Evolutionary conservation across 2,113 vertebrate species (phyloP).

Genomic region (Passer montanus): DNA sequence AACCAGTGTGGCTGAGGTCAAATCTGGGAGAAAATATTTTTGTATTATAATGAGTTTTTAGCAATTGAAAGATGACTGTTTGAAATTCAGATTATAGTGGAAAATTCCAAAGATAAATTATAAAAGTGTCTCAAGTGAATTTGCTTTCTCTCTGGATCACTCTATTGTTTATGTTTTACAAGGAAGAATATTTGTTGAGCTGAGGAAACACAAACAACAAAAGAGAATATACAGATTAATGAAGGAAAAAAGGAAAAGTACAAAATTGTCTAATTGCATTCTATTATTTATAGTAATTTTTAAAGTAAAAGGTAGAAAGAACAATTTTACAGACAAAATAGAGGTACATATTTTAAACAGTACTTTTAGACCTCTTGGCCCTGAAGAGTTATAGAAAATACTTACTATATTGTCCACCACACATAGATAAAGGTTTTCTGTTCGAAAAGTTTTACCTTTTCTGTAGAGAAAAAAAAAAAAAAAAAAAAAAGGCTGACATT

Average conservation of each 20-base stretch:
- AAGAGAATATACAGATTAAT: background rate
- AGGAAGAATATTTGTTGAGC: background rate
- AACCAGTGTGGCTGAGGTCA: background rate
- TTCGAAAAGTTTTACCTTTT: background rate
- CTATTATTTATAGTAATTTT: background rate
- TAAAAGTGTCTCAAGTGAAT: background rate
- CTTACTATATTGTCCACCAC: background rate
- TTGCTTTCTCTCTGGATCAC: background rate
- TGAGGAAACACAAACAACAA: background rate
- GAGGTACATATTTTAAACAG: accelerated
- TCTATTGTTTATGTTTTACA: background rate
- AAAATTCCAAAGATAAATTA: background rate
- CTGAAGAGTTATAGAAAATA: background rate
- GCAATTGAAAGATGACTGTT: background rate
- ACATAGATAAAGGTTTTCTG: background rate
- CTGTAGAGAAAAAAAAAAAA: background rate
- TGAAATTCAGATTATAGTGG: background rate
- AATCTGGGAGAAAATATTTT: background rate
- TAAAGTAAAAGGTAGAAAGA: background rate
- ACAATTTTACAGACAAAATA: background rate
- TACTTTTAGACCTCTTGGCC: background rate
- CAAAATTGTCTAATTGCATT: background rate
- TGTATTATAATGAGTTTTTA: background rate
- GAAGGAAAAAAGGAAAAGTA: background rate
- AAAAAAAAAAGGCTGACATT: background rate